These are phyloP conservation scores for Asteroscopus sphinx DNA, from an alignment of 2,888 invertebrate species.

Conservation along the genomic window DNA sequence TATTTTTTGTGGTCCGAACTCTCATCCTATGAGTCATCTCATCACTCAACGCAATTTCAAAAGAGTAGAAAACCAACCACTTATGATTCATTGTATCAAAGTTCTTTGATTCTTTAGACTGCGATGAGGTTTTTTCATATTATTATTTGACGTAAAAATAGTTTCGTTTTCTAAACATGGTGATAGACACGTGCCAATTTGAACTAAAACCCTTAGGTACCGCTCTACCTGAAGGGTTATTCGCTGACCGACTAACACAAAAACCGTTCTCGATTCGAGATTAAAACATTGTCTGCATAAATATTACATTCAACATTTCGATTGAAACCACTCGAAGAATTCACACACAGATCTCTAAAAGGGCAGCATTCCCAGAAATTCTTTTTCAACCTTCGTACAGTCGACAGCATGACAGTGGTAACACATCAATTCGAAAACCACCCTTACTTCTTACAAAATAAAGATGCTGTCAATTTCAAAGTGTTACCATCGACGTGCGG, in stretches of 20 bases:
- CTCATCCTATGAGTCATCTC: slow-evolving; percentile 41
- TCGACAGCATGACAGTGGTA: too few relatives aligned
- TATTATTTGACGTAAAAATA: slow-evolving; percentile 41
- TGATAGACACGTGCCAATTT: slow-evolving; percentile 45
- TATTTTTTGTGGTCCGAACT: slow-evolving; percentile 43
- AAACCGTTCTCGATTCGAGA: slow-evolving; percentile 39
- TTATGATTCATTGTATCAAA: slow-evolving; percentile 54
- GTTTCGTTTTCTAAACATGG: slow-evolving; percentile 20
- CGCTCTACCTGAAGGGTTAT: slow-evolving; percentile 41
- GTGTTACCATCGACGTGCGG: too few relatives aligned
- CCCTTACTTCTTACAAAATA: too few relatives aligned
- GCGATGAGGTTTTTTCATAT: slow-evolving; percentile 17
- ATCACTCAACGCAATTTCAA: slow-evolving; percentile 39
- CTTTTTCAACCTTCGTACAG: slow-evolving; percentile 17
- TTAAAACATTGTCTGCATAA: slow-evolving; percentile 32
- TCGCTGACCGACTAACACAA: slow-evolving; percentile 49
- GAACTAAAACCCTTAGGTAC: slow-evolving; percentile 37
- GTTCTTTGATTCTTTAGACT: slow-evolving; percentile 46
- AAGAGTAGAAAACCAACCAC: slow-evolving; percentile 51
- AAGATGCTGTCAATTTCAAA: too few relatives aligned
- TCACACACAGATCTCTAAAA: slow-evolving; percentile 28
- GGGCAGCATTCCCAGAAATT: slow-evolving; percentile 26
- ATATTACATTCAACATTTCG: slow-evolving; percentile 41
- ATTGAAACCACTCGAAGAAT: slow-evolving; percentile 30
- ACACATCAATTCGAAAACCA: too few relatives aligned